These are phyloP conservation scores for Acipenser ruthenus DNA, from an alignment of 2,797 vertebrate species.

Conservation along the genomic window DNA sequence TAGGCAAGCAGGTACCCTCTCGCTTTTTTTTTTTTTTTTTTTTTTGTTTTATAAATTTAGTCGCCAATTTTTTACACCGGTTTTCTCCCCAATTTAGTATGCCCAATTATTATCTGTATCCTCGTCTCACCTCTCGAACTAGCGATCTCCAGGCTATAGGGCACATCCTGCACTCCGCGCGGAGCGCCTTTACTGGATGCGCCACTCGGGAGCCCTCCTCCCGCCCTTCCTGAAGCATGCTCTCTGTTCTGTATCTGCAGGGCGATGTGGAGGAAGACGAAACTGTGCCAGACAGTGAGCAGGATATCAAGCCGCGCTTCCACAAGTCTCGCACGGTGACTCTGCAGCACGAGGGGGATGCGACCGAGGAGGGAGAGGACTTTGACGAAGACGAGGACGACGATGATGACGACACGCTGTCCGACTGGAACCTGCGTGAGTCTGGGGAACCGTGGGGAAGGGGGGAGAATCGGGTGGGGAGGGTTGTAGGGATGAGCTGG, in stretches of 20 bases:
- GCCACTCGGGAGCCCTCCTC: neutral
- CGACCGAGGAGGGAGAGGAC: conserved; percentile 71
- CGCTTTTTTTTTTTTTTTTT: too few relatives aligned
- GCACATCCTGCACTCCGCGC: too few relatives aligned
- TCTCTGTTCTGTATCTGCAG: conserved; percentile 24
- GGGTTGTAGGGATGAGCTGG: neutral
- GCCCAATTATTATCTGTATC: too few relatives aligned
- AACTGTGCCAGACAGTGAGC: conserved; percentile 79
- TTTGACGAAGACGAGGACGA: conserved; percentile 80
- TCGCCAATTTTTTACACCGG: too few relatives aligned
- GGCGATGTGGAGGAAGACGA: conserved; percentile 80
- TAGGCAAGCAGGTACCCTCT: too few relatives aligned
- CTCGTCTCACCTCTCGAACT: too few relatives aligned
- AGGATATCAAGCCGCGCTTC: conserved; percentile 91
- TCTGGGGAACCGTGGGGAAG: conserved; percentile 10
- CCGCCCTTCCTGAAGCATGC: neutral
- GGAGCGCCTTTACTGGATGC: too few relatives aligned
- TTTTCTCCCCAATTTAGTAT: too few relatives aligned
- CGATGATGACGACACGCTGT: conserved; percentile 78
- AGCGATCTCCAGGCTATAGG: too few relatives aligned
- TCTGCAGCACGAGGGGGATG: conserved; percentile 78
- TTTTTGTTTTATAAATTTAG: too few relatives aligned
- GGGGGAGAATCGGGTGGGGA: too few relatives aligned
- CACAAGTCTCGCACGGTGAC: conserved; percentile 90
- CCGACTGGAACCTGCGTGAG: conserved; percentile 89